Base-by-base conservation (phyloP, 2,113 vertebrate species). In the Neomonachus schauinslandi region DNA sequence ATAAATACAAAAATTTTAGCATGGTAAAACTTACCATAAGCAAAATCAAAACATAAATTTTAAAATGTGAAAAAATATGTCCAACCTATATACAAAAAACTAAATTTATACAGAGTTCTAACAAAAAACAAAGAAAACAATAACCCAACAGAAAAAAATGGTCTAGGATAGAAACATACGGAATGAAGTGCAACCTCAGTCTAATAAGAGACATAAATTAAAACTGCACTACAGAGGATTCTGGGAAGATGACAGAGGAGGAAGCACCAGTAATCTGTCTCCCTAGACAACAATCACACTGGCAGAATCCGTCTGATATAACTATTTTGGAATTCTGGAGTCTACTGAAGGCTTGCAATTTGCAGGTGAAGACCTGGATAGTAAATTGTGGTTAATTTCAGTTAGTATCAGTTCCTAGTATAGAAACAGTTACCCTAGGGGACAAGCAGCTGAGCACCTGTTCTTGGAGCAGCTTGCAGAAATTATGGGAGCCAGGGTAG, bases 31-130 rank as follows among this genome's bases (percentile, higher is more conserved):
- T 11, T 2, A 85, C 39, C 26, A 77, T 96, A 91, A 95, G 49
- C 22, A 97, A 97, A 93, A 83, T 39, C 3, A 42, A 96, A 97
- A 97, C 46, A 80, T 84, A 97, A 89, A 82, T 59, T 79, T 28
- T 1, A 95, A 82, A 89, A 81, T 72, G 24, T 96, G 6, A 94
- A 90, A 89, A 89, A 92, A 82, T 14, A 59, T 13, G 14, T 83
- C 36, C 46, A 91, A 83, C 24, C 63, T 91, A 91, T 57, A 74
- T 42, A 67, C 28, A 55, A 96, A 96, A 69, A 71, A 8, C 21
- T 61, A 89, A 67, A 79, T 65, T 72, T 82, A 79, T 1, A 80
- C 1, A 94, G 31, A 84, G n/a, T 10, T 67, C 77, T 72, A 92
- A 93, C 33, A 65, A 90, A 81, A 91, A 79, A 12, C 4, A 51